Conservation (phyloP, 2,797 vertebrate species). For the Siniperca undulata region DNA sequence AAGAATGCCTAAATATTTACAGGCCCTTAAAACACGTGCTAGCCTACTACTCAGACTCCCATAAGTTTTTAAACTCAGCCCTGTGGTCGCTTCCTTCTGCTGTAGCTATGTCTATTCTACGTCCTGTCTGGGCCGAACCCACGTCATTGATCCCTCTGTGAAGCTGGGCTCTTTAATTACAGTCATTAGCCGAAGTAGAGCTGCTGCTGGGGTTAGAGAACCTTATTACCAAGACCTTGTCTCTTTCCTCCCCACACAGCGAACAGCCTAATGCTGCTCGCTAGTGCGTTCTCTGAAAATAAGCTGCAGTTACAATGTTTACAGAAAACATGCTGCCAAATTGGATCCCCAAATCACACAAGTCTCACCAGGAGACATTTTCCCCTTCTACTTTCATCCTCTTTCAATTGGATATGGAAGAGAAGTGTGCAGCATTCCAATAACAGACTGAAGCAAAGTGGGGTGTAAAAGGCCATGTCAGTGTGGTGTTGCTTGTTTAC, state of each 20-base stretch:
- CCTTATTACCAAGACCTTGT: slow-evolving; percentile 74
- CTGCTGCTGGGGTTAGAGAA: slow-evolving; percentile 75
- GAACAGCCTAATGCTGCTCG: slow-evolving; percentile 53
- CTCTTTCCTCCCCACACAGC: slow-evolving; percentile 33
- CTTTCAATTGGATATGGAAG: slow-evolving; percentile 59
- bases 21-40: slow-evolving; percentile 63
- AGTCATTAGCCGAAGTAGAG: slow-evolving; percentile 78
- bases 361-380: slow-evolving; percentile 64
- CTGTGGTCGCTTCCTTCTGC: slow-evolving; percentile 64
- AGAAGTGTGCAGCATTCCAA: slow-evolving; percentile 51
- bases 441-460: slow-evolving; percentile 68
- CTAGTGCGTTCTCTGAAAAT: slow-evolving; percentile 53
- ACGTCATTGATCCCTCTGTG: slow-evolving; percentile 69
- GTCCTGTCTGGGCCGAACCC: slow-evolving; percentile 68
- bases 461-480: slow-evolving; percentile 57
- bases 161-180: slow-evolving; percentile 82
- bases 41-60: slow-evolving; percentile 44
- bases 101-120: slow-evolving; percentile 60
- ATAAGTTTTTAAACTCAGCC: slow-evolving; percentile 59
- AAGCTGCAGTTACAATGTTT: slow-evolving; percentile 71
- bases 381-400: slow-evolving; percentile 48
- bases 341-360: slow-evolving; percentile 67
- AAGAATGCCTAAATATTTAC: slow-evolving; percentile 80
- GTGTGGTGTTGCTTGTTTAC: slow-evolving; percentile 59
- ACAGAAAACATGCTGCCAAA: slow-evolving; percentile 71